Base-by-base conservation (phyloP, 1,140 invertebrate species). In the Teleopsis dalmanni region DNA sequence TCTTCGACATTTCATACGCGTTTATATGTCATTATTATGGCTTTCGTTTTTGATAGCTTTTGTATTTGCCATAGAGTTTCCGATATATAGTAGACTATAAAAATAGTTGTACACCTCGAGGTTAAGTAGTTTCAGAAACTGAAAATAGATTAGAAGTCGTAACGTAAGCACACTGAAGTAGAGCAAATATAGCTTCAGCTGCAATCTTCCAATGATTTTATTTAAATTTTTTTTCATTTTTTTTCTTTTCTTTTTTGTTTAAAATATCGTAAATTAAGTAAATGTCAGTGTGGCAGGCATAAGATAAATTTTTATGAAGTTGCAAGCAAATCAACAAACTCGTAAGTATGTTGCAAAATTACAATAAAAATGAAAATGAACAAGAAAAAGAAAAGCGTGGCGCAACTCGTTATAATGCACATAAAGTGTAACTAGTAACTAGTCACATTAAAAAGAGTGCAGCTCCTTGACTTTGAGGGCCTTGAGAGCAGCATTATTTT, bases 241-340 rank as follows among this genome's bases (percentile, higher is more conserved):
- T n/a, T n/a, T n/a, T n/a, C n/a, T n/a, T n/a, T n/a, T n/a, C n/a
- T n/a, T n/a, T n/a, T n/a, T n/a, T 57, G 60, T 63, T 60, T 66
- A 63, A 66, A 62, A 59, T 59, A 66, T 66, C 63, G 60, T 66
- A 66, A 66, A 66, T 66, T 62, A 66, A 58, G 57, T 40, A 56
- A 65, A 62, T 65, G 59, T 56, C 62, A 52, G 53, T 56, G 58
- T 52, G 51, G 51, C 57, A 57, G 47, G 33, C 52, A 53, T 37
- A 29, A 43, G 29, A 34, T 40, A 23, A n/a, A 6, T 51, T 47
- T 49, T 54, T 55, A 51, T 57, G 54, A 51, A 52, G 53, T 55
- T 23, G 18, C 35, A 16, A 46, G n/a, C 47, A 50, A 29, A 42
- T 16, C 40, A 26, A 22, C 9, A 7, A 19, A 31, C 10, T 19